Percentiles rank a stretch among this genome's conserved stretches.
Evolutionary conservation across 2,888 invertebrate genomes (phyloP).

Genomic region (Camptogramma bilineatum): DNA sequence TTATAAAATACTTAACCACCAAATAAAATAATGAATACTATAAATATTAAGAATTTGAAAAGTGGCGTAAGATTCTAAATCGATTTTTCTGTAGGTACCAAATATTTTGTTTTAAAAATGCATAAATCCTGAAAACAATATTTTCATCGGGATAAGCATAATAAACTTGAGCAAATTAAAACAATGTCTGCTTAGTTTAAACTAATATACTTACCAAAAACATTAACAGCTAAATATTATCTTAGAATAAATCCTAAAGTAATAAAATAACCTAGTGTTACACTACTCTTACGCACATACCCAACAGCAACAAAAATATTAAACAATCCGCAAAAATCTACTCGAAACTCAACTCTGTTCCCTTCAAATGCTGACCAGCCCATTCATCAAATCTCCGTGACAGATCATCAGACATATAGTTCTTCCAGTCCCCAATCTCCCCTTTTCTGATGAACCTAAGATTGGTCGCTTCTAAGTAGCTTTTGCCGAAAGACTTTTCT

Average conservation of each 20-base stretch:
- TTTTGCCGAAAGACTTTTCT: conserved; percentile 79
- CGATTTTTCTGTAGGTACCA: too few species aligned
- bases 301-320: neutral
- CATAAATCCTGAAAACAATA: neutral
- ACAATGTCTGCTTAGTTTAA: too few species aligned
- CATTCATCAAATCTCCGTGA: conserved; percentile 90
- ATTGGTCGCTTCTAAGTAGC: conserved; percentile 78
- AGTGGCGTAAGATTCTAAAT: neutral
- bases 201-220: too few species aligned
- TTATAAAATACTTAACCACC: neutral
- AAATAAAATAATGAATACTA: neutral
- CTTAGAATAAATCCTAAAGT: too few species aligned
- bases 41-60: neutral
- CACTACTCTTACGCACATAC: neutral
- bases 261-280: too few species aligned
- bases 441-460: conserved; percentile 91
- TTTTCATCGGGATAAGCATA: too few species aligned
- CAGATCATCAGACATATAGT: conserved; percentile 90
- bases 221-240: neutral
- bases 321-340: conserved; percentile 56
- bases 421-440: conserved; percentile 92
- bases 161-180: too few species aligned
- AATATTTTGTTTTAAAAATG: too few species aligned
- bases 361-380: conserved; percentile 86
- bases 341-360: conserved; percentile 87